Base-by-base conservation (phyloP, 2,888 invertebrate genomes). In the Drosophila hawaiiensis region DNA sequence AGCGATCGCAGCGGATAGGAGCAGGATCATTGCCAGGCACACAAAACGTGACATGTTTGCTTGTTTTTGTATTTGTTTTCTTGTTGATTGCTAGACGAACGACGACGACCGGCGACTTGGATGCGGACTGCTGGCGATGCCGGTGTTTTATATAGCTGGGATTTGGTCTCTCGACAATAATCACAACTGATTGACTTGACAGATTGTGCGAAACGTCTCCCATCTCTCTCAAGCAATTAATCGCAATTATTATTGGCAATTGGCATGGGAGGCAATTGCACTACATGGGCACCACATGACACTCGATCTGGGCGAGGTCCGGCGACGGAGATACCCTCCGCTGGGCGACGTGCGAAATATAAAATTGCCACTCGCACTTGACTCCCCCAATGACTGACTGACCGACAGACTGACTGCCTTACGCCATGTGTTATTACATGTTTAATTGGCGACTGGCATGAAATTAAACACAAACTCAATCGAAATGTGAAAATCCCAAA, bases 251-350 rank as follows among this genome's bases (percentile, higher is more conserved):
- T 60, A 28, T 39, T 56, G 56, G 58, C 31, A 50, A 73, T 73
- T 71, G 55, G 64, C 77, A 74, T 83, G 84, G 77, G 84, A 86
- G 52, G 55, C 52, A 59, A 37, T 65, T 84, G 90, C 76, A 84
- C 84, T 85, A 84, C 49, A 84, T 84, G 84, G 73, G 90, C 84
- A 90, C 76, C 90, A 85, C 84, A 88, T 90, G 90, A 90, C 86
- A 82, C 90, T 71, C 83, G 70, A 73, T 82, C 79, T 82, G 79
- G 78, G 74, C 65, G 68, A 67, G 71, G 82, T 70, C 71, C 74
- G 78, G 65, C 83, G 82, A 89, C 91, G 91, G 87, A 87, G 89
- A 87, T 88, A 70, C 88, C 80, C 81, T 88, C 78, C 66, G 64
- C 73, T 88, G 81, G 78, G 75, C 74, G 68, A 66, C 87, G 91